Conservation (phyloP, 2,888 invertebrate genomes). For the Gonocerus acuteangulatus region DNA sequence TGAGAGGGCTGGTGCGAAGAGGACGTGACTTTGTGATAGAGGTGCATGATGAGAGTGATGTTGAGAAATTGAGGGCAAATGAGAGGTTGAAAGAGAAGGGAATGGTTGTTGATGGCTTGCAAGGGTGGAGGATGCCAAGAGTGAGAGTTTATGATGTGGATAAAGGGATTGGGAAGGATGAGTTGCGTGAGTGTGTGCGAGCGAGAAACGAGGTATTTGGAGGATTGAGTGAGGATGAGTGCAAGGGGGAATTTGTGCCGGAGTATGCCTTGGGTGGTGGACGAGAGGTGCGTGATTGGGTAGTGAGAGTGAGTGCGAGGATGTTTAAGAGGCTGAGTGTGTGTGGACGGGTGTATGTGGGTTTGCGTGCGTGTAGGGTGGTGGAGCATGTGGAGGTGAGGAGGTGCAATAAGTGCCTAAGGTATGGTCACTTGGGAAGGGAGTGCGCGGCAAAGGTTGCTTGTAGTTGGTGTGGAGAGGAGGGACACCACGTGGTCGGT, state of each 20-base stretch:
- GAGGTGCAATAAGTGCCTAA: neutral
- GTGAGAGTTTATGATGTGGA: neutral
- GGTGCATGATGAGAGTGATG: neutral
- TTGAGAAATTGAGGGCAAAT: neutral
- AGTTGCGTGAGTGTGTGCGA: neutral
- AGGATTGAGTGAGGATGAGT: neutral
- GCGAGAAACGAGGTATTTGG: neutral
- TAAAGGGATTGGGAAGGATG: neutral
- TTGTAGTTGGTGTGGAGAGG: neutral
- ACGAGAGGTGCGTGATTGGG: no score
- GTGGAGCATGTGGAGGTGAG: neutral
- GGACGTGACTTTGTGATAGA: neutral
- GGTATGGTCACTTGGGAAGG: neutral
- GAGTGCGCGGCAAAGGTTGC: neutral
- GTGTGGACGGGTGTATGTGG: neutral
- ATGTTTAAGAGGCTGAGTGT: neutral
- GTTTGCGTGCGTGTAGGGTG: neutral
- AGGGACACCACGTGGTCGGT: neutral
- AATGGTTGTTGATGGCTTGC: neutral
- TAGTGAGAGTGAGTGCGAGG: no score
- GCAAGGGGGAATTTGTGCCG: no score
- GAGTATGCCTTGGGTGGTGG: no score
- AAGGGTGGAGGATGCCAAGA: neutral
- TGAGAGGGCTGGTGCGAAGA: neutral
- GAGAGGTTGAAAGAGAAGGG: neutral